Percentiles rank a stretch among this genome's conserved stretches.
Evolutionary conservation across 1,140 invertebrate species (phyloP).

Genomic region (fruit fly (Drosophila melanogaster)): DNA sequence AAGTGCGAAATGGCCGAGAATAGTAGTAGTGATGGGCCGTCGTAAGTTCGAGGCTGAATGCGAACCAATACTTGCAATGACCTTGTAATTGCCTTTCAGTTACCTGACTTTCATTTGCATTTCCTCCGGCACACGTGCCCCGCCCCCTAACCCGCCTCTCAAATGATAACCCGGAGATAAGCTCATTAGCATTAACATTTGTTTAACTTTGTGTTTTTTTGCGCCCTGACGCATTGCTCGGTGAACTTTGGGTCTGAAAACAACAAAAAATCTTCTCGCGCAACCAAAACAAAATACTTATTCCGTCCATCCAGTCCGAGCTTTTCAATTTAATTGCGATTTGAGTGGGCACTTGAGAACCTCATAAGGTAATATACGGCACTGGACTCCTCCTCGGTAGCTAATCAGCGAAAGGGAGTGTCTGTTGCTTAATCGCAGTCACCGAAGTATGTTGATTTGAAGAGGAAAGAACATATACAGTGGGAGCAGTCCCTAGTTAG

Average conservation of each 20-base stretch:
- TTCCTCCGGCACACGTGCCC: slow-evolving; percentile 26
- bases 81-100: slow-evolving; percentile 67
- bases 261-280: slow-evolving; percentile 14
- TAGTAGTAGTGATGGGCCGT: slow-evolving; percentile 6
- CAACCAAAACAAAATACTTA: slow-evolving; percentile 51
- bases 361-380: slow-evolving; percentile 3
- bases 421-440: slow-evolving; percentile 18
- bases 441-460: slow-evolving; percentile 19
- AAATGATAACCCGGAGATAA: slow-evolving; percentile 66
- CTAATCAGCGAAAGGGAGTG: slow-evolving; percentile 37
- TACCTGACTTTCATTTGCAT: slow-evolving; percentile 72
- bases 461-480: neutral
- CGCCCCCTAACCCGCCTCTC: slow-evolving; percentile 19
- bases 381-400: neutral
- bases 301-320: slow-evolving; percentile 14
- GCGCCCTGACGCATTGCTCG: slow-evolving; percentile 29
- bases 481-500: slow-evolving; percentile 9
- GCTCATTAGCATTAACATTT: slow-evolving; percentile 65
- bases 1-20: slow-evolving; percentile 12
- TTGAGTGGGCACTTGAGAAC: slow-evolving; percentile 33
- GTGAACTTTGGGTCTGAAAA: slow-evolving; percentile 50
- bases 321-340: slow-evolving; percentile 48
- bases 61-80: slow-evolving; percentile 36
- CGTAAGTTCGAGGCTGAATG: neutral
- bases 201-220: slow-evolving; percentile 35